Conservation (phyloP, 2,797 vertebrate species). For the Cossypha polioptera region DNA sequence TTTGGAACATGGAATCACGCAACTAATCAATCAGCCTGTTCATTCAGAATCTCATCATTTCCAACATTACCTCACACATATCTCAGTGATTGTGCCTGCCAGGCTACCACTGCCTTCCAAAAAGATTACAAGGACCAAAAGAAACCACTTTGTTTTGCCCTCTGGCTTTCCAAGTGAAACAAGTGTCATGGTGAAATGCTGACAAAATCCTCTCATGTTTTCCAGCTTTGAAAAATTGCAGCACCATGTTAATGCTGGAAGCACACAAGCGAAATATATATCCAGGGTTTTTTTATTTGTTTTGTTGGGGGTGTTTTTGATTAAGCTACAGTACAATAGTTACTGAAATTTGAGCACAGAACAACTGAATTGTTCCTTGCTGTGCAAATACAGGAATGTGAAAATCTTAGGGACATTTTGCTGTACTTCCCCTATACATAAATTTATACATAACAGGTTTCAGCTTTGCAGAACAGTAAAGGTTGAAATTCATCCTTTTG, state of each 20-base stretch:
- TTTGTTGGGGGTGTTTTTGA: neutral
- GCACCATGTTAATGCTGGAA: neutral
- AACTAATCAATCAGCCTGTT: constrained; percentile 2
- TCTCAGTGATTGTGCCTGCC: constrained; percentile 14
- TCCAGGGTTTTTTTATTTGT: neutral
- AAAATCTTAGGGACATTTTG: neutral
- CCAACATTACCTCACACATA: neutral
- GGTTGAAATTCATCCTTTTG: neutral
- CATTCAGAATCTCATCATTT: constrained; percentile 12
- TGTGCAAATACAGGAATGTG: neutral
- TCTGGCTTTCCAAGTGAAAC: constrained; percentile 64
- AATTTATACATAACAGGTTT: neutral
- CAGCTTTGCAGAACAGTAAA: neutral
- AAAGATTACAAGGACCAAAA: constrained; percentile 62
- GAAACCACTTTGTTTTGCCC: constrained; percentile 66
- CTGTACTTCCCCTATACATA: neutral
- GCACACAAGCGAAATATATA: neutral
- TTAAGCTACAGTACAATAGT: neutral
- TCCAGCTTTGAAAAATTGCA: constrained; percentile 35
- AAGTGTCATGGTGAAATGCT: constrained; percentile 54
- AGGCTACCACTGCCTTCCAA: constrained; percentile 45
- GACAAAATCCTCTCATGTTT: constrained; percentile 56
- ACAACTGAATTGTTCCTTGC: neutral
- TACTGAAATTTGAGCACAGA: neutral
- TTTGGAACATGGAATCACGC: neutral